Base-by-base conservation (phyloP, 2,888 invertebrate genomes). In the Carterocephalus palaemon region DNA sequence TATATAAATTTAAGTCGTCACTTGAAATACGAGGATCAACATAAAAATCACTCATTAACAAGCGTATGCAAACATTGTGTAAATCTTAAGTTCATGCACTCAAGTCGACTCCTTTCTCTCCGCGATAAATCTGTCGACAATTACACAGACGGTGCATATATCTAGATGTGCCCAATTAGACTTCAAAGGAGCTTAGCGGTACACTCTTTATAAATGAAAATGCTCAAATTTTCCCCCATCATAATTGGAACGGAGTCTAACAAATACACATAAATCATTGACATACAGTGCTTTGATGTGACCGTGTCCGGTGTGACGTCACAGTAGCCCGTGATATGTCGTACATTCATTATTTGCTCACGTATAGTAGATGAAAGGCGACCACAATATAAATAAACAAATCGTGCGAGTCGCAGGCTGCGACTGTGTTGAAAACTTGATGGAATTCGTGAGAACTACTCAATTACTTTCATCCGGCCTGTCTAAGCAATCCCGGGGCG, bases 341-440 rank as follows among this genome's bases (percentile, higher is more conserved):
- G 63, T 80, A 78, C 82, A 82, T 79, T 81, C 75, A 76, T 83
- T 81, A 84, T 84, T 85, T 79, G 71, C 78, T 80, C 83, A 84
- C 82, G 79, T 80, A 78, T 71, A 72, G 58, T 76, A 80, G 84
- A 85, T 85, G 84, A 84, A 85, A 84, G 83, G 79, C 74, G 70
- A 64, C 68, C 74, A 77, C 68, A 80, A 75, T 72, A 84, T 78
- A 84, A 84, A 85, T 83, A 84, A 83, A 85, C 77, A 63, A 75
- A 77, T 75, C 66, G 73, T 75, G 72, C 72, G 75, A 74, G 73
- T 70, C 31, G 19, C 67, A 68, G 61, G 62, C 71, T 70, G 65
- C 59, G 65, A 70, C 67, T 65, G 68, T 66, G 70, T 68, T 70
- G 69, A 80, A 76, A 72, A 72, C 70, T 69, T 65, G 72, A 78